These are phyloP conservation scores for Agelastica alni DNA, from an alignment of 2,888 invertebrate species.

Conservation along the genomic window DNA sequence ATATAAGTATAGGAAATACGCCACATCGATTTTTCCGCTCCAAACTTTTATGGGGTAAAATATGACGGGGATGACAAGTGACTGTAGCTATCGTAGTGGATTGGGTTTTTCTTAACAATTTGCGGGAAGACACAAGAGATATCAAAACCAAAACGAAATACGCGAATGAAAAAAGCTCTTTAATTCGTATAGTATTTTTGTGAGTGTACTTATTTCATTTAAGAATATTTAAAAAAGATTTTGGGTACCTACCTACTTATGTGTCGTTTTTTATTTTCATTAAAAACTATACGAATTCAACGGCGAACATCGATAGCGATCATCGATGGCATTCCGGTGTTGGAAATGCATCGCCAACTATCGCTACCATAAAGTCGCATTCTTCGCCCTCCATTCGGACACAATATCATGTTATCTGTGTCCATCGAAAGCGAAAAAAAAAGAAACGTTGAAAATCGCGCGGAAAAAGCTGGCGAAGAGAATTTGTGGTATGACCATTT, in stretches of 20 bases:
- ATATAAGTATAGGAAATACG: constrained; percentile 43
- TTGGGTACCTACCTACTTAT: too few species aligned
- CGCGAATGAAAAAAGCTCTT: too few species aligned
- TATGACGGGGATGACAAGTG: constrained; percentile 21
- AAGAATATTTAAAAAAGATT: too few species aligned
- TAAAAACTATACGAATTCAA: too few species aligned
- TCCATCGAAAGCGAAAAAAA: constrained; percentile 24
- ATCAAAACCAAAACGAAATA: too few species aligned
- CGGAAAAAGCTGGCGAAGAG: constrained; percentile 31
- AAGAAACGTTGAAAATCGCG: constrained; percentile 21
- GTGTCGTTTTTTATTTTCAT: too few species aligned
- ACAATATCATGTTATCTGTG: constrained; percentile 29
- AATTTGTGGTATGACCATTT: constrained; percentile 41
- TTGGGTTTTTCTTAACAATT: constrained; percentile 18
- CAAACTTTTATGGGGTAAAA: constrained; percentile 16
- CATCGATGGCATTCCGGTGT: constrained; percentile 19
- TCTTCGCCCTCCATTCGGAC: constrained; percentile 20
- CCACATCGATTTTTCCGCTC: constrained; percentile 25
- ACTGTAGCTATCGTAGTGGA: constrained; percentile 12
- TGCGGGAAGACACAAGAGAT: too few species aligned
- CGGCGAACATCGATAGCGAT: background rate
- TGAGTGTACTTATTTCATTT: too few species aligned
- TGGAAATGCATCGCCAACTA: constrained; percentile 9
- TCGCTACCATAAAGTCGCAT: constrained; percentile 25
- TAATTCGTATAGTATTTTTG: too few species aligned